Evolutionary conservation across 2,113 vertebrate genomes (phyloP).

Genomic region (Xyliphius kryptos): DNA sequence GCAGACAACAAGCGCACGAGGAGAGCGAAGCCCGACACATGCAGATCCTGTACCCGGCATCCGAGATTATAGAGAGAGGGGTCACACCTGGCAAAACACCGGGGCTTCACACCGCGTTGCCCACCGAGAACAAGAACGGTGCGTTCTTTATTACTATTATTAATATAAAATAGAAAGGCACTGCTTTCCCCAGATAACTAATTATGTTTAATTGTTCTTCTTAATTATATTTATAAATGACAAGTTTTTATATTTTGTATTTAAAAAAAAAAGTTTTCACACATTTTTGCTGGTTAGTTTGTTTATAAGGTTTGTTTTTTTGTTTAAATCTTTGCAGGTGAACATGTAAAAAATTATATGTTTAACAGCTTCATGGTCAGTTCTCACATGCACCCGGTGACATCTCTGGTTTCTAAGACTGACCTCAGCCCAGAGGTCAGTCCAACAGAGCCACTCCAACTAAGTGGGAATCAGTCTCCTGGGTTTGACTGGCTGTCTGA

Average conservation of each 20-base stretch:
- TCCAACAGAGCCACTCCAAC: conserved; percentile 41
- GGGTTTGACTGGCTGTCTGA: conserved; percentile 62
- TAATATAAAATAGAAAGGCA: too few species aligned
- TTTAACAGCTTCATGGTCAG: conserved; percentile 59
- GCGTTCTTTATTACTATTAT: too few species aligned
- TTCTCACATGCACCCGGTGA: conserved; percentile 36
- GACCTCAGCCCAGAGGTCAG: conserved; percentile 36
- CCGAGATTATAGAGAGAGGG: too few species aligned
- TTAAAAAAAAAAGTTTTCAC: too few species aligned
- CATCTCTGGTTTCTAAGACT: conserved; percentile 44
- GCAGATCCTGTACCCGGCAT: conserved; percentile 58
- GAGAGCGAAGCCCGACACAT: conserved; percentile 74
- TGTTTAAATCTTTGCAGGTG: conserved; percentile 61
- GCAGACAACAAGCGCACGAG: conserved; percentile 85
- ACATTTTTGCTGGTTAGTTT: too few species aligned
- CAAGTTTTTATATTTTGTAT: too few species aligned
- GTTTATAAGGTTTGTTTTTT: too few species aligned
- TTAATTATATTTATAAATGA: too few species aligned
- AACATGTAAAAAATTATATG: conserved; percentile 58
- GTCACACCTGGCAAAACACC: neutral
- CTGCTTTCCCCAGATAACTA: too few species aligned
- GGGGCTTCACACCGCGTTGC: too few species aligned
- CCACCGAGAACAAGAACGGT: too few species aligned
- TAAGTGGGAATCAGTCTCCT: conserved; percentile 46
- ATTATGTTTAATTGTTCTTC: too few species aligned